These are phyloP conservation scores for Pelodytes ibericus DNA, from an alignment of 2,797 vertebrate genomes.

Conservation along the genomic window DNA sequence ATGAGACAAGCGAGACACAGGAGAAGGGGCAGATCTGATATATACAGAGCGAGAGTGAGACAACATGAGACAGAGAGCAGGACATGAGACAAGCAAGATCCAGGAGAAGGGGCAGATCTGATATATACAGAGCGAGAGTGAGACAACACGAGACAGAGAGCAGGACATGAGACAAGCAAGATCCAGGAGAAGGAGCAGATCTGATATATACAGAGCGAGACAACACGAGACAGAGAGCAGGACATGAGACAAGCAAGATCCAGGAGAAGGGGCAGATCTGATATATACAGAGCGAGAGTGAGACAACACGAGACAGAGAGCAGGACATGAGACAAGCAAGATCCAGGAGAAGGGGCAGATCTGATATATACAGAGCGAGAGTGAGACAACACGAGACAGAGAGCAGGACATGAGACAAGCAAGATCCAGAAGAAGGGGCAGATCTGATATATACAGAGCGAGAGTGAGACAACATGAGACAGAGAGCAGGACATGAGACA, in stretches of 20 bases:
- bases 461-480: not conserved
- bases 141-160: not conserved
- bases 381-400: not conserved
- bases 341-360: not conserved
- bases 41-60: not conserved
- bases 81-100: not conserved
- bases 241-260: not conserved
- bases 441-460: not conserved
- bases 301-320: not conserved
- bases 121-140: not conserved
- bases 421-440: not conserved
- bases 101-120: not conserved
- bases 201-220: not conserved
- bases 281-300: not conserved
- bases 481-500: too few species aligned
- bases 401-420: not conserved
- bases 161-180: not conserved
- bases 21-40: not conserved
- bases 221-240: not conserved
- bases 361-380: not conserved
- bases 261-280: not conserved
- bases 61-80: not conserved
- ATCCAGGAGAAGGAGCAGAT: not conserved
- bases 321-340: too few species aligned
- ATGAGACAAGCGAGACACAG: not conserved